Evolutionary conservation across 2,888 invertebrate species (phyloP).

Genomic region (Hermodice carunculata): DNA sequence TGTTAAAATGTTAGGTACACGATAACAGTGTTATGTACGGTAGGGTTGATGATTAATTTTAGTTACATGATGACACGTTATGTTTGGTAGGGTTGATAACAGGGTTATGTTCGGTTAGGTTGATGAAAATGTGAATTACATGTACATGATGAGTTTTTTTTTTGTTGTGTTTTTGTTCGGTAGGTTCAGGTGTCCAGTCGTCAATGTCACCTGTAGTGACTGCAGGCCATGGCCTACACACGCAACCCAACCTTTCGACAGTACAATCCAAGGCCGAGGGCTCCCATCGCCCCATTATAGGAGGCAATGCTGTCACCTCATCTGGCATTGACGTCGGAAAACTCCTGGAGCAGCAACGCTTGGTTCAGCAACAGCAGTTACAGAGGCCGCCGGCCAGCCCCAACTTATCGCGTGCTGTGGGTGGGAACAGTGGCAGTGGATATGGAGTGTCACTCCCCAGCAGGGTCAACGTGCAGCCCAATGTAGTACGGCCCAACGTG

Average conservation of each 20-base stretch:
- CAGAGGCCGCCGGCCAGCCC: constrained; percentile 12
- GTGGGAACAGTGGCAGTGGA: neutral
- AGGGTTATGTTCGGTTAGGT: no score
- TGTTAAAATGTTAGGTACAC: no score
- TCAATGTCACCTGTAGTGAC: no score
- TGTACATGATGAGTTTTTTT: no score
- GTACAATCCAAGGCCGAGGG: neutral
- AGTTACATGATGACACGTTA: no score
- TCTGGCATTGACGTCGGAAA: neutral
- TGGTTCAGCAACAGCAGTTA: constrained; percentile 4
- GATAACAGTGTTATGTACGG: no score
- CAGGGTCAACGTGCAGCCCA: neutral
- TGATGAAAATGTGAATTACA: no score
- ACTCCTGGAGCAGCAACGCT: constrained; percentile 10
- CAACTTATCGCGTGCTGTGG: constrained; percentile 6
- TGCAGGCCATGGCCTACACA: neutral
- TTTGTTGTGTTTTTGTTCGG: no score
- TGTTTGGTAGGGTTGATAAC: no score
- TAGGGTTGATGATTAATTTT: no score
- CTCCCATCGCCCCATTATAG: constrained; percentile 15
- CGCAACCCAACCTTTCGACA: neutral
- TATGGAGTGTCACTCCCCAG: constrained; percentile 10
- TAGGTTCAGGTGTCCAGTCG: no score
- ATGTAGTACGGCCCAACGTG: neutral
- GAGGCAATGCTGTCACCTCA: neutral